These are phyloP conservation scores for Oscheius sp. DNA, from an alignment of 2,888 invertebrate genomes.

Conservation along the genomic window DNA sequence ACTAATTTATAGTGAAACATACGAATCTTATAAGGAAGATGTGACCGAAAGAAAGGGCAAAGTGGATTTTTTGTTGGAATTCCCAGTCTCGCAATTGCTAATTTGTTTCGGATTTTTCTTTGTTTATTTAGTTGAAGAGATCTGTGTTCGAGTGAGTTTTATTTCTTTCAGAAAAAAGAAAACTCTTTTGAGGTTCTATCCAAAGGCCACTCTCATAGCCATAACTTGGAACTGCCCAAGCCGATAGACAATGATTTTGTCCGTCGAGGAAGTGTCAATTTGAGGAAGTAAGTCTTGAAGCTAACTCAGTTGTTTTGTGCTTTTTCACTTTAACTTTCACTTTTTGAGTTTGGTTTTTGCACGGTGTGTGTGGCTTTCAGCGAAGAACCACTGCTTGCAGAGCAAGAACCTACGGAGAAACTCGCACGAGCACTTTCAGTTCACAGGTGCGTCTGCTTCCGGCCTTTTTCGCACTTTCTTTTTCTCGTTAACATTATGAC, in stretches of 20 bases:
- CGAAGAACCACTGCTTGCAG: constrained; percentile 9
- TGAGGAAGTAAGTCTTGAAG: constrained; percentile 22
- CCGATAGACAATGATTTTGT: background rate
- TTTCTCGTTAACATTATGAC: no score
- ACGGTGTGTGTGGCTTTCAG: constrained; percentile 23
- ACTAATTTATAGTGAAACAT: constrained; percentile 54
- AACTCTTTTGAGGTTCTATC: constrained; percentile 50
- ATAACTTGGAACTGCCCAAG: constrained; percentile 18
- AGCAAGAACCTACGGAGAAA: background rate
- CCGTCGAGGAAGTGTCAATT: constrained; percentile 20
- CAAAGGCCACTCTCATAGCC: constrained; percentile 45
- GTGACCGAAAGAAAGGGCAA: background rate
- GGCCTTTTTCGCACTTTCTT: background rate
- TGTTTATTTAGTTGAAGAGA: constrained; percentile 68
- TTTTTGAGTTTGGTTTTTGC: constrained; percentile 12
- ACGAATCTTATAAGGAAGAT: constrained; percentile 23
- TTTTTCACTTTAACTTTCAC: background rate
- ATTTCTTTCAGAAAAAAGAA: background rate
- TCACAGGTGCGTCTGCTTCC: constrained; percentile 21
- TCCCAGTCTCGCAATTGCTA: constrained; percentile 66
- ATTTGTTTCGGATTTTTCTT: constrained; percentile 68
- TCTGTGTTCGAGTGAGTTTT: constrained; percentile 26
- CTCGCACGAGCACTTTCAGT: constrained; percentile 11
- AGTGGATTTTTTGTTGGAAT: constrained; percentile 27
- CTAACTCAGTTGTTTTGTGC: background rate